Evolutionary conservation across 2,113 vertebrate species (phyloP).

Genomic region (Tringa solitaria): DNA sequence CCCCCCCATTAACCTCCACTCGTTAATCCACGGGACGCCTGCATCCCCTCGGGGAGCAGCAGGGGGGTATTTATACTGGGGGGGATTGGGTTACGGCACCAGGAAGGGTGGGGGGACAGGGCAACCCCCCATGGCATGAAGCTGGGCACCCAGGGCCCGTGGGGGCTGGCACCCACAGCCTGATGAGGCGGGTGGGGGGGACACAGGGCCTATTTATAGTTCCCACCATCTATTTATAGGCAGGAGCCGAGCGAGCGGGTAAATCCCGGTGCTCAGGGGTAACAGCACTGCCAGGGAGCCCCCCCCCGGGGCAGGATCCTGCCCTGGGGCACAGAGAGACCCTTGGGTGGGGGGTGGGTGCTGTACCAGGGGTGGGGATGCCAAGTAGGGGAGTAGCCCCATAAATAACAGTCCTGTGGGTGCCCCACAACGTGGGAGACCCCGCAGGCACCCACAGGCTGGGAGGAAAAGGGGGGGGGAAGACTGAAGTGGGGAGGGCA

Average conservation of each 20-base stretch:
- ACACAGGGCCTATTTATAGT: neutral
- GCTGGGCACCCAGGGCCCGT: fast-evolving
- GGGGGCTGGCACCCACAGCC: fast-evolving
- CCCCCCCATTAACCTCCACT: no score
- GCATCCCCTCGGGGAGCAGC: neutral
- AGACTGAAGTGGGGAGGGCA: neutral
- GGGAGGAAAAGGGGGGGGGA: neutral
- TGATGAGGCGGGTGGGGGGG: fast-evolving
- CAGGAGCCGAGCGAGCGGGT: neutral
- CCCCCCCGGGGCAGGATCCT: neutral
- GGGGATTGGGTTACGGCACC: neutral
- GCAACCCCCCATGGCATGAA: fast-evolving
- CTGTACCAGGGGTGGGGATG: fast-evolving
- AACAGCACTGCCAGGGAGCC: neutral
- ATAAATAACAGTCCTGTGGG: fast-evolving
- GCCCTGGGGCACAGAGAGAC: neutral
- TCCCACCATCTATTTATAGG: neutral
- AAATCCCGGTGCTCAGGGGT: neutral
- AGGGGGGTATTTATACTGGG: neutral
- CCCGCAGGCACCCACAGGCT: neutral
- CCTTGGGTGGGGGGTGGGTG: neutral
- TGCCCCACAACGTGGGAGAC: neutral
- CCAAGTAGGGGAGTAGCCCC: neutral
- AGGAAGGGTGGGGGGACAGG: neutral
- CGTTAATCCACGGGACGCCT: fast-evolving